A percentile compares a stretch with the other conserved stretches of the same genome.
Evolutionary conservation across 1,140 invertebrate species (phyloP).

Genomic region (Chelonus insularis): DNA sequence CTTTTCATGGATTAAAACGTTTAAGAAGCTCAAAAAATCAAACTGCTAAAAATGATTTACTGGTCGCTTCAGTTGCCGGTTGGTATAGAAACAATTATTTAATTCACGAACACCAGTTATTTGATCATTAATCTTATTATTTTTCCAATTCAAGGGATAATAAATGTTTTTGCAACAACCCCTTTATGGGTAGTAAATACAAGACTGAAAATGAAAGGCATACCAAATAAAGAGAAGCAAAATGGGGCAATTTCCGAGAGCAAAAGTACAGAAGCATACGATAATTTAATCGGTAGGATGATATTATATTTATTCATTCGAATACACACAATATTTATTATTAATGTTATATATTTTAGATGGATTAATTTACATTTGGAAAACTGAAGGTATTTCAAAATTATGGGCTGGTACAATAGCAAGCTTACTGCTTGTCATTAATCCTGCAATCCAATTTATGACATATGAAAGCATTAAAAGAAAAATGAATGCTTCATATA

Average conservation of each 20-base stretch:
- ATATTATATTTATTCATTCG: not conserved
- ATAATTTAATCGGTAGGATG: constrained; percentile 61
- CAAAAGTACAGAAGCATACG: constrained; percentile 49
- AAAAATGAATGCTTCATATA: constrained; percentile 52
- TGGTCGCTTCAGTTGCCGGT: constrained; percentile 79
- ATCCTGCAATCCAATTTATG: constrained; percentile 91
- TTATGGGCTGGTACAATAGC: constrained; percentile 83
- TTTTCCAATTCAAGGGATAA: constrained; percentile 59
- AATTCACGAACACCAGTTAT: not conserved
- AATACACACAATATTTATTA: not conserved
- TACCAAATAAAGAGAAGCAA: constrained; percentile 22
- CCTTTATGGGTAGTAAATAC: constrained; percentile 92
- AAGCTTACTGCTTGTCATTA: constrained; percentile 81
- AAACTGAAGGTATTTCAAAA: constrained; percentile 70
- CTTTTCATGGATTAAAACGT: constrained; percentile 81
- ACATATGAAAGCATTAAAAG: constrained; percentile 85
- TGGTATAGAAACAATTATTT: constrained; percentile 54
- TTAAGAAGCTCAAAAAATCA: constrained; percentile 57
- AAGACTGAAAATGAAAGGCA: constrained; percentile 75
- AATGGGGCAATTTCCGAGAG: constrained; percentile 28
- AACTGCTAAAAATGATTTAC: constrained; percentile 73
- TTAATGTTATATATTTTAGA: constrained; percentile 42
- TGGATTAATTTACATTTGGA: constrained; percentile 71
- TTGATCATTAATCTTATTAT: too few species aligned
- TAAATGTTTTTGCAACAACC: constrained; percentile 84